Base-by-base conservation (phyloP, 53 echinoderm and acorn worm species). In the Patiria pectinifera region DNA sequence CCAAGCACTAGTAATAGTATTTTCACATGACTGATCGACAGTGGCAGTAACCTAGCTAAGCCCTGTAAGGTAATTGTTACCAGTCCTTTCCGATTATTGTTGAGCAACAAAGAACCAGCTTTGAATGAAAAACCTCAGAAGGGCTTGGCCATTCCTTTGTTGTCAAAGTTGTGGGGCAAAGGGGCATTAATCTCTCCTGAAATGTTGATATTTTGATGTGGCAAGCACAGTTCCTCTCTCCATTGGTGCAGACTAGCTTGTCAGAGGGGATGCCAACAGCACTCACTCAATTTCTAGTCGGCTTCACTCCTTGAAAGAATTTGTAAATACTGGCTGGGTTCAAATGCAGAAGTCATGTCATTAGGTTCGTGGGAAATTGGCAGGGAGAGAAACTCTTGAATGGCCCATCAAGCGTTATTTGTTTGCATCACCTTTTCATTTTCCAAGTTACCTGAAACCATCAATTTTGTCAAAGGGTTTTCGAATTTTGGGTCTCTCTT, bases 281-380 rank as follows among this genome's bases (percentile, higher is more conserved):
- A 22, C 62, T 90, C 90, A 45, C 66, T 80, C 90, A 90, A 22
- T 81, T 45, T 80, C 80, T 11, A 45, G 44, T 77, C 47, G 1
- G 47, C 43, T 80, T 62, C 58, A 80, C 90, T 46, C 70, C 21
- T 48, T 90, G 63, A 90, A 66, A 23, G 69, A 70, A 81, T 66
- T 23, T 90, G 80, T 90, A 80, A 90, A 90, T 90, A 80, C 53
- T 66, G 0, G 24, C n/a, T 75, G n/a, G 49, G n/a, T 47, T 86
- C 14, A 48, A 86, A 48, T 71, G 25, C 6, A 11, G 53, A 71
- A 23, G 85, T 43, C 76, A 76, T 76, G 19, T 18, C 23, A 23
- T n/a, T 11, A 23, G 43, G 80, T 46, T 79, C 80, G 19, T 79
- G 45, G 12, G 80, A 79, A 79, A 72, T 75, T 53, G 23, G 15